Percentiles rank a stretch among this genome's conserved stretches.
These are phyloP conservation scores for Rhineura floridana DNA, from an alignment of 2,113 vertebrate genomes.

Conservation along the genomic window DNA sequence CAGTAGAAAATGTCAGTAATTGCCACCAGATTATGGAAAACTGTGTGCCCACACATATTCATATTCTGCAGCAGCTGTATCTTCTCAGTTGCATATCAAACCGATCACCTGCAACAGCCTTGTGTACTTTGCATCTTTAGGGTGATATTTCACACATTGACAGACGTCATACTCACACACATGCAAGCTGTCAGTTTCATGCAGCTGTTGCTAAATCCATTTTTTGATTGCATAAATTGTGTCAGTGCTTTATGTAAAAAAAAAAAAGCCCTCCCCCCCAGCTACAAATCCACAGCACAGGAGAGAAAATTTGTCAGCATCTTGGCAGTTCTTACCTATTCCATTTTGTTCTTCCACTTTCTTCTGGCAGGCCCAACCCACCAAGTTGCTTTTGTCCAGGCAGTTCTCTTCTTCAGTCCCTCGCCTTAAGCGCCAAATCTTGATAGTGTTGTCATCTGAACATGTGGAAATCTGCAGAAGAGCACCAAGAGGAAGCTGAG, in stretches of 20 bases:
- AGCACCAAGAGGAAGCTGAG: neutral
- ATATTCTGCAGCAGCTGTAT: neutral
- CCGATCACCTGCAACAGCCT: neutral
- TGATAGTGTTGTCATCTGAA: constrained; percentile 95
- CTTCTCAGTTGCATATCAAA: no score
- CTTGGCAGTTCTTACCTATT: constrained; percentile 65
- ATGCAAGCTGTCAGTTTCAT: neutral
- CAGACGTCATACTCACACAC: neutral
- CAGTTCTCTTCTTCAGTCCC: constrained; percentile 63
- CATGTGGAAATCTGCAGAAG: constrained; percentile 89
- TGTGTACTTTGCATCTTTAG: neutral
- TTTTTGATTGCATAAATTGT: neutral
- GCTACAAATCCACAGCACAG: neutral
- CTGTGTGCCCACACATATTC: neutral
- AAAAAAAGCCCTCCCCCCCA: neutral
- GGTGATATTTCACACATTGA: neutral
- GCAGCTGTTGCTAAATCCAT: neutral
- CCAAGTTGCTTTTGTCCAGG: constrained; percentile 71
- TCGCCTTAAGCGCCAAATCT: constrained; percentile 88
- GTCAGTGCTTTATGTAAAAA: neutral
- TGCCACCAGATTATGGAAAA: no score
- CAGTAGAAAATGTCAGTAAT: no score
- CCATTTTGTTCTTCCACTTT: constrained; percentile 56
- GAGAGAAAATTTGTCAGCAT: neutral
- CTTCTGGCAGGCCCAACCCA: constrained; percentile 86